Base-by-base conservation (phyloP, 2,113 vertebrate species). In the Axis porcinus region DNA sequence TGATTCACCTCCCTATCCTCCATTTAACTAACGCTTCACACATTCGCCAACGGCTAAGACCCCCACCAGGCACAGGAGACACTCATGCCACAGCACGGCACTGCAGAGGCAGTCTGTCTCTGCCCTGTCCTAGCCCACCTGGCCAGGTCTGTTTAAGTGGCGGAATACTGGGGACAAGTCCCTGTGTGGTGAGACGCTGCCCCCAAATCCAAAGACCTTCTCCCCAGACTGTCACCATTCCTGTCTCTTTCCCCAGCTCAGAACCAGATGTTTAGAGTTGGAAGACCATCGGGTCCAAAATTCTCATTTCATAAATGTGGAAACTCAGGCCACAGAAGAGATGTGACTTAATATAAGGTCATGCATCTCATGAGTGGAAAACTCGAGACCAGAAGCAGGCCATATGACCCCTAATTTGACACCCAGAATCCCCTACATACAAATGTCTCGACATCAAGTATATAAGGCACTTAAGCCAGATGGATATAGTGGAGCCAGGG, bases 71-170 rank as follows among this genome's bases (percentile, higher is more conserved):
- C 7, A 33, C 0, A 70, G 33, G 13, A 57, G 50, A 60, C 16
- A 7, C 28, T 54, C 19, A 3, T 9, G 21, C 0, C 25, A 12
- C 8, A 5, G 15, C 28, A 54, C 23, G 19, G 16, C 0, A 7
- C 2, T 7, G 13, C 25, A 1, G 47, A 5, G 19, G 27, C 23
- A 36, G n/a, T 60, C 70, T 50, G 23, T 89, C 40, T 85, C 74
- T 62, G 11, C 10, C 43, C 25, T 43, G 21, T 19, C n/a, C 21
- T 50, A n/a, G 27, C 47, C 13, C 5, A 12, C 12, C 12, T 33
- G 91, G 43, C 2, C 45, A n/a, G 33, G 30, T 19, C 25, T 70
- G 9, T 12, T 83, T 76, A 62, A 45, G 14, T 50, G 15, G 14
- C 0, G 0, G 30, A 40, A 7, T 83, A 47, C 1, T 19, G 11